Evolutionary conservation across 2,888 invertebrate genomes (phyloP), one percentile per base, ranked within the genome.

Genomic region (Drosophila infuscata): DNA sequence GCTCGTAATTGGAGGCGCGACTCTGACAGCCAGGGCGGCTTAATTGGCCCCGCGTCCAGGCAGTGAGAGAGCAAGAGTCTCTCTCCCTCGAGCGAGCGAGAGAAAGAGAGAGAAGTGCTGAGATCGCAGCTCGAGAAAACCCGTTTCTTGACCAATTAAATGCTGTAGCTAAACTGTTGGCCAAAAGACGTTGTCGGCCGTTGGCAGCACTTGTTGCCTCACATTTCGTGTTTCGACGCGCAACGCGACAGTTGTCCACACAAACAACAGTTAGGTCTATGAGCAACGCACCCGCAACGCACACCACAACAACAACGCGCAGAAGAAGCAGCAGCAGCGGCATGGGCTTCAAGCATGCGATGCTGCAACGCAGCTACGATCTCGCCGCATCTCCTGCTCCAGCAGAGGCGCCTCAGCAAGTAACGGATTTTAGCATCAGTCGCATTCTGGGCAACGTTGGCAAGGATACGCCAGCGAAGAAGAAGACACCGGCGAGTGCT

Each of bases 401-500:
- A n/a, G 56, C 56, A 6, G 72, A 63, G 20, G 72, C 74, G 0
- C 86, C 69, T 12, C 71, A 65, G 0, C 90, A 91, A 69, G 88
- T 92, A 3, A 93, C 93, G 2, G 93, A 93, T 74, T 93, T 93
- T 60, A 93, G 93, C 72, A 93, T 93, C 20, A 92, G 89, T 72
- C 91, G 92, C 41, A 93, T 93, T 62, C 30, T 80, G 48, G 68
- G 79, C 32, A 73, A 56, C 32, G 33, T 62, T 17, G 25, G 30
- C 43, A 77, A 73, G 70, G 63, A 62, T 53, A 66, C 36, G 15
- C 54, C 62, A n/a, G 48, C 1, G 3, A 67, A 70, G 54, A 81
- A 65, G 57, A 79, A 67, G n/a, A 20, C 63, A 15, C 12, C 61
- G 6, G 15, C 49, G n/a, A 11, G 17, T n/a, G 11, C n/a, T 5